These are phyloP conservation scores for Peucedramus taeniatus DNA, from an alignment of 2,113 vertebrate genomes.

Conservation along the genomic window DNA sequence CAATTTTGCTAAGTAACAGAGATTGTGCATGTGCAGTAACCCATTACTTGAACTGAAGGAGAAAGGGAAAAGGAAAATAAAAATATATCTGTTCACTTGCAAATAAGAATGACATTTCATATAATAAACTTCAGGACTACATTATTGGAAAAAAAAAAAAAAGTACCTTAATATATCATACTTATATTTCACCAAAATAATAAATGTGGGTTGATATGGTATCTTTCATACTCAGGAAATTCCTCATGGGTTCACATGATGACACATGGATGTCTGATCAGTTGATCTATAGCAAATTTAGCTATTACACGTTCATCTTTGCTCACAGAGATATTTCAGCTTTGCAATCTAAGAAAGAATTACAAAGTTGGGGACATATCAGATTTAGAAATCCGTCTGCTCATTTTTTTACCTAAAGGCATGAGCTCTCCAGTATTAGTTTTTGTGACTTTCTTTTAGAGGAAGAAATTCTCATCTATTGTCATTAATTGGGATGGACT, in stretches of 20 bases:
- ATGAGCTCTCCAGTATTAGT: background rate
- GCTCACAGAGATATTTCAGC: background rate
- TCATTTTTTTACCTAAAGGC: background rate
- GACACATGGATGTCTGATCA: background rate
- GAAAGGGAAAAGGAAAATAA: background rate
- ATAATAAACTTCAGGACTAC: background rate
- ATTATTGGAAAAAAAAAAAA: background rate
- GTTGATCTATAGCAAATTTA: background rate
- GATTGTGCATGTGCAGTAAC: background rate
- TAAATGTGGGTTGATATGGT: background rate
- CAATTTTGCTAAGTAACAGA: background rate
- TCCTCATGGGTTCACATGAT: background rate
- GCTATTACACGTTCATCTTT: background rate
- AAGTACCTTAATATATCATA: background rate
- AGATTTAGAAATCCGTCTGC: background rate
- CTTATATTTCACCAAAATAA: background rate
- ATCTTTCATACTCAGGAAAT: conserved; percentile 5
- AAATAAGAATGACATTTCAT: background rate
- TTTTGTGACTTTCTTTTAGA: background rate
- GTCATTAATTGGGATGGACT: background rate
- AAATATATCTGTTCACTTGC: background rate
- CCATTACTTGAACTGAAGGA: background rate
- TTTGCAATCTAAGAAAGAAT: background rate
- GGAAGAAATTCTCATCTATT: background rate
- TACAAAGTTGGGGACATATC: background rate